Evolutionary conservation across 2,113 vertebrate genomes (phyloP).

Genomic region (Ursus arctos): DNA sequence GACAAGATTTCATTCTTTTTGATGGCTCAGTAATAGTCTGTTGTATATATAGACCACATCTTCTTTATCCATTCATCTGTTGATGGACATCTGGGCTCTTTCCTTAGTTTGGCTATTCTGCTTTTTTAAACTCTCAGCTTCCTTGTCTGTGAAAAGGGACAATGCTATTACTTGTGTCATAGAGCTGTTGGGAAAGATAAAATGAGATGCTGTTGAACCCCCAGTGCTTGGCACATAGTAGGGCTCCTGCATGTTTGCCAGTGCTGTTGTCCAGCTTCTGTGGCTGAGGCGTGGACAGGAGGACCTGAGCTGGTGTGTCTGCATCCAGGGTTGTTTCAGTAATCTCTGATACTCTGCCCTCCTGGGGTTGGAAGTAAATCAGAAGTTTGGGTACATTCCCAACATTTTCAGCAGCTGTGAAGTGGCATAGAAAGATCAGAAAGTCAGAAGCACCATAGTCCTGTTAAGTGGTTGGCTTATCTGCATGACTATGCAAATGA

Average conservation of each 20-base stretch:
- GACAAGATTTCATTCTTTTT: not conserved
- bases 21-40: not conserved
- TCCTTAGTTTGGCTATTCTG: not conserved
- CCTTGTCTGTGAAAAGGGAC: not conserved
- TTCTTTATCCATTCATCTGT: not conserved
- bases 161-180: rapidly evolving
- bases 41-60: not conserved
- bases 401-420: not conserved
- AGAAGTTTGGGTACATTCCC: not conserved
- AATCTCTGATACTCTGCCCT: not conserved
- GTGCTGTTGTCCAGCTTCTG: not conserved
- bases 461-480: not conserved
- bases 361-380: not conserved
- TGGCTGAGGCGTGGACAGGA: not conserved
- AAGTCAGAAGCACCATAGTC: not conserved
- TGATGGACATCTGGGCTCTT: not conserved
- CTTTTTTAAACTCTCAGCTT: not conserved
- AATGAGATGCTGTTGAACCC: not conserved
- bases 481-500: not conserved
- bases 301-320: no score
- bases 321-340: not conserved
- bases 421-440: not conserved
- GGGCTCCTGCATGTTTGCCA: not conserved
- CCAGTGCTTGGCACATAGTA: not conserved
- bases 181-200: not conserved